Conservation (phyloP, 2,113 vertebrate genomes). For the Indri indri region DNA sequence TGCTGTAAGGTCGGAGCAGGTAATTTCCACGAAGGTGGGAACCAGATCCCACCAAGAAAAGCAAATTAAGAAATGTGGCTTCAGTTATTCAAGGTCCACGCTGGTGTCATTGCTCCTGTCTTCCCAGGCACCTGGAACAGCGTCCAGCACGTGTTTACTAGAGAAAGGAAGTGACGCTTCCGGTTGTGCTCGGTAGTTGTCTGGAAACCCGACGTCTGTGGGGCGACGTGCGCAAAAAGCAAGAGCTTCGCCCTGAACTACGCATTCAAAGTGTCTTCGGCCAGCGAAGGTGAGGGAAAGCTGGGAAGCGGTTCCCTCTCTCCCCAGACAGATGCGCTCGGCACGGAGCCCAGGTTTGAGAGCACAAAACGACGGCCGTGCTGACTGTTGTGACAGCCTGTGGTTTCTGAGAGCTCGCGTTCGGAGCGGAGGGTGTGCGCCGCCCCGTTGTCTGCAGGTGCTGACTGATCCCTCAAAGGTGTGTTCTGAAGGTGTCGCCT, state of each 20-base stretch:
- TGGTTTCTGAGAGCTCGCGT: constrained; percentile 56
- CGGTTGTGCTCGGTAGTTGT: not conserved
- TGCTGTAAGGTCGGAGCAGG: no score
- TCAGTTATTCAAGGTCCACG: not conserved
- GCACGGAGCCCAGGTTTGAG: not conserved
- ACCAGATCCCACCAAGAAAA: not conserved
- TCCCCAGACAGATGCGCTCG: constrained; percentile 24
- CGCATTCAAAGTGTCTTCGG: not conserved
- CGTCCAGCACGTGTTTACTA: accelerated
- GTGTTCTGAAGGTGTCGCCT: not conserved
- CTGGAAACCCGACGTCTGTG: not conserved
- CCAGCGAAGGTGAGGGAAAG: not conserved
- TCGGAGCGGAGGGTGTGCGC: not conserved
- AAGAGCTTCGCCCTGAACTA: not conserved
- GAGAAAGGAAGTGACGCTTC: not conserved
- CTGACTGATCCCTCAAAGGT: constrained; percentile 34
- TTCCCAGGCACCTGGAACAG: accelerated
- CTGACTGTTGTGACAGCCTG: not conserved
- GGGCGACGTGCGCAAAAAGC: not conserved
- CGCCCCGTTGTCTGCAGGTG: not conserved
- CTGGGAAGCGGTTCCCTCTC: not conserved
- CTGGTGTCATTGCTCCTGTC: accelerated
- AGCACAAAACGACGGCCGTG: not conserved
- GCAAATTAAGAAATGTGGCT: accelerated
- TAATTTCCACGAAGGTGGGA: no score